Evolutionary conservation across 2,797 vertebrate genomes (phyloP), one percentile per base, ranked within the genome.

Genomic region (Rhinella marina): DNA sequence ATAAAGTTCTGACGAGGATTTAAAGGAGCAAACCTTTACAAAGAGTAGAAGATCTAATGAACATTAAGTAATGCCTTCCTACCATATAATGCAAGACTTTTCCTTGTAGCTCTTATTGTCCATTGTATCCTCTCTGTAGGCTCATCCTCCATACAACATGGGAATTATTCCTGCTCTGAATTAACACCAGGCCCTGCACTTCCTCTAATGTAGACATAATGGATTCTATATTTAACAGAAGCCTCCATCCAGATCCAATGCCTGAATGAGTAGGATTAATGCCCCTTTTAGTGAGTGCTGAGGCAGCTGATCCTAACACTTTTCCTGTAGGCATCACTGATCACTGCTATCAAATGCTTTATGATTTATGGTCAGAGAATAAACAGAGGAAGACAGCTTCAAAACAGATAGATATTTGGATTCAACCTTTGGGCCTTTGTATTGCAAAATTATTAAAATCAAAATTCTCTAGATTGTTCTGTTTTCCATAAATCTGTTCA

Each of bases 201-300:
- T 62, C 76, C 84, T 64, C 84, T 87, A 87, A 87, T 87, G 86
- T 59, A 82, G 81, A 68, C 57, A 77, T 87, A 87, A 87, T 87
- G 86, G 86, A 78, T 87, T 87, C 81, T 87, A 87, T 87, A 87
- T 87, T 87, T 87, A 87, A 87, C 86, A 83, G 73, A 87, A 70
- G 59, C 86, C 70, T 87, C 79, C 86, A 83, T 54, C 52, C 73
- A 87, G 86, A 87, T 87, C 14, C 57, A 70, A 68, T n/a, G 86
- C 70, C 61, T 87, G 79, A 87, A 87, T 77, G 73, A 83, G 50
- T 54, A 81, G 86, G 57, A 87, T 83, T 87, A 87, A 87, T 87
- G 81, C 73, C 81, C 86, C 86, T 87, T 87, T 87, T 87, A 87
- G 81, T 87, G 86, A 76, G 62, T 83, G 81, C 86, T 83, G 86